Base-by-base conservation (phyloP, 2,797 vertebrate genomes). In the Capromys pilorides region DNA sequence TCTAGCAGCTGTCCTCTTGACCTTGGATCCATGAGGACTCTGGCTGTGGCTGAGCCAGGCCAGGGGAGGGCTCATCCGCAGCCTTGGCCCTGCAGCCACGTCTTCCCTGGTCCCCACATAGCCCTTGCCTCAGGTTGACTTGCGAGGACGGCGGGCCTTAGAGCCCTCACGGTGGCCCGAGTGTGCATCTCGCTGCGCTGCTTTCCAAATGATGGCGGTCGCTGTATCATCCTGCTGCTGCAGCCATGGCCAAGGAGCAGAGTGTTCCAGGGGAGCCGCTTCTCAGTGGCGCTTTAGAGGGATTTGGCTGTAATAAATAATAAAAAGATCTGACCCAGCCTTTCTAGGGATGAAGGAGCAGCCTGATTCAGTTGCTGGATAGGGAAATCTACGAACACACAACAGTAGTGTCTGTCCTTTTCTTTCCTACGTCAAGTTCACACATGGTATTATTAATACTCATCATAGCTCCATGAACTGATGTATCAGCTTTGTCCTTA, bases 341-440 rank as follows among this genome's bases (percentile, higher is more conserved):
- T 92, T 92, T 94, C 73, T 88, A 75, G 86, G 93, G 85, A 59
- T 88, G 41, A 66, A 93, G 49, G 57, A 81, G 19, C 5, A 7
- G 45, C 12, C 41, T 31, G 54, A 45, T 54, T 54, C 79, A 59
- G 24, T 49, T 54, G 11, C 64, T 79, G 2, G 33, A 84, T 73
- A 64, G 83, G 49, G 81, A 95, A 92, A 79, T 90, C 75, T 45
- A 0, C 67, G 39, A 36, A 1, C 39, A 82, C 24, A 88, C 22
- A 19, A 5, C 81, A 45, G 45, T 33, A 41, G 66, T 18, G n/a
- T 28, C 14, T 31, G n/a, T 41, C 66, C 28, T n/a, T 39, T 90
- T 82, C 54, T 88, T 82, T 49, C 1, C 26, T 90, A 10, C 45
- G 88, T 28, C 22, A 5, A 90, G 31, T 54, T 86, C 33, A 26